Conservation (phyloP, 2,113 vertebrate species). For the Geothlypis trichas region DNA sequence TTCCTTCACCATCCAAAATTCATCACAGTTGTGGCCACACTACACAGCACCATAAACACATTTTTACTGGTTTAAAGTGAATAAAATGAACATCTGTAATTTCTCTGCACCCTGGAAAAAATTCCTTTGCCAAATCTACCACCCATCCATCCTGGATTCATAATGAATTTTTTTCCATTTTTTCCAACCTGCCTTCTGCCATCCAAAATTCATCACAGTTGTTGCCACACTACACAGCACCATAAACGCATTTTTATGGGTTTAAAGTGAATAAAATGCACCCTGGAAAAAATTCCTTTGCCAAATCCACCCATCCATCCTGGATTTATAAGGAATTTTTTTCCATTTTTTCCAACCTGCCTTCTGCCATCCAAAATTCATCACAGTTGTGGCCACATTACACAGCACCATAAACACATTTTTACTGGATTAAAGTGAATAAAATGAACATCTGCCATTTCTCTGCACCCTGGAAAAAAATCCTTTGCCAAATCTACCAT, state of each 20-base stretch:
- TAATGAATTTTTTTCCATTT: neutral
- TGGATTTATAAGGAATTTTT: neutral
- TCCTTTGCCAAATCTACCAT: no score
- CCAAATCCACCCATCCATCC: neutral
- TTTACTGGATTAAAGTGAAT: neutral
- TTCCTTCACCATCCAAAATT: no score
- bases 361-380: neutral
- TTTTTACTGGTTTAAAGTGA: no score
- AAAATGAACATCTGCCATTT: neutral
- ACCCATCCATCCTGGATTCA: neutral
- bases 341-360: neutral
- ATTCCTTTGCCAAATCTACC: neutral
- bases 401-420: rapidly evolving
- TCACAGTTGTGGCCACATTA: no score
- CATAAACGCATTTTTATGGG: rapidly evolving
- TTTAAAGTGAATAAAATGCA: neutral
- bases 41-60: no score
- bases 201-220: neutral
- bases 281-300: no score
- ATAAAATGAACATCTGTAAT: no score
- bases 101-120: no score
- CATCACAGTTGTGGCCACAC: no score
- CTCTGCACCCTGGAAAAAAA: neutral
- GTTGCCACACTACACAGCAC: neutral
- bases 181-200: neutral